Evolutionary conservation across 2,797 vertebrate genomes (phyloP).

Genomic region (Bryconaethiops microstoma): DNA sequence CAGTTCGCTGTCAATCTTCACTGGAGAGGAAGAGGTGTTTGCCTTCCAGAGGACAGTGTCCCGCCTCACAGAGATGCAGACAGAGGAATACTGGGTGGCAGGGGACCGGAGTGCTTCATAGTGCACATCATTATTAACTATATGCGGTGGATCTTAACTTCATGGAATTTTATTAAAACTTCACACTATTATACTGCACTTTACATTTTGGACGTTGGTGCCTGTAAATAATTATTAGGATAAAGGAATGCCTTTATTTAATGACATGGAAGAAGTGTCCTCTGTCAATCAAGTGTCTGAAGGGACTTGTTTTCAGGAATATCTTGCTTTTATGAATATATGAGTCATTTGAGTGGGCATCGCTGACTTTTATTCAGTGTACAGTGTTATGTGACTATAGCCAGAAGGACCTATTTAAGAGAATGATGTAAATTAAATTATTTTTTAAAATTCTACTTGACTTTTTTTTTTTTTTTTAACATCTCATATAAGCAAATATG

Average conservation of each 20-base stretch:
- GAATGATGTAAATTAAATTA: neutral
- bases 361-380: neutral
- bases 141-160: constrained; percentile 11
- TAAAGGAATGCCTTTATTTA: constrained; percentile 15
- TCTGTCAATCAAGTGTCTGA: neutral
- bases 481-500: no score
- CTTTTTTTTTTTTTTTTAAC: neutral
- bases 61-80: constrained; percentile 97
- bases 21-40: constrained; percentile 92
- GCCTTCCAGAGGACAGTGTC: constrained; percentile 94
- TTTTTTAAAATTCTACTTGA: neutral
- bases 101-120: constrained; percentile 83
- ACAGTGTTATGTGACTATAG: neutral
- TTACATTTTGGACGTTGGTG: constrained; percentile 49
- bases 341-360: neutral
- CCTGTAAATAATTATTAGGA: neutral
- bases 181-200: constrained; percentile 65
- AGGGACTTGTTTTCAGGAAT: neutral
- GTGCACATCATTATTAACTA: constrained; percentile 27
- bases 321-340: neutral
- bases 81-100: constrained; percentile 92
- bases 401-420: neutral
- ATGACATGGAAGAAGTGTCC: neutral
- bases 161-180: constrained; percentile 29
- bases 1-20: constrained; percentile 90